Base-by-base conservation (phyloP, 2,888 invertebrate genomes). In the Smittia sp. region DNA sequence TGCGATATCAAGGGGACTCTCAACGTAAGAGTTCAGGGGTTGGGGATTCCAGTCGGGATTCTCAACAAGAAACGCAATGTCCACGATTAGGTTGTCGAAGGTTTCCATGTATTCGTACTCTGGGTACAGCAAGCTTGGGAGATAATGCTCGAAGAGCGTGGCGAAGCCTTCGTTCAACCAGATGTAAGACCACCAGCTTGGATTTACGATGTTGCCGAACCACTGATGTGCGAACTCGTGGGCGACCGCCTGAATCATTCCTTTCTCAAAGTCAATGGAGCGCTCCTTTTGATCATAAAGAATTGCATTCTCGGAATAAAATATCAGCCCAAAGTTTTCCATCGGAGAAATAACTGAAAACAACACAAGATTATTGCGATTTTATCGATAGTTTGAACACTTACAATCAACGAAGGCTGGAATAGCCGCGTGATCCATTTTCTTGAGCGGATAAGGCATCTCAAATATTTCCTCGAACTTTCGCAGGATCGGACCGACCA, bases 271-370 rank as follows among this genome's bases (percentile, higher is more conserved):
- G 9, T 32, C 32, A 9, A 32, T 6, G 3, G 32, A 32, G 9
- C 4, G 4, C 3, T 6, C 4, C 18, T 20, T 6, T 46, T 38
- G 18, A n/a, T 41, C 32, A 9, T 39, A 25, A 1, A 68, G 46
- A 39, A 68, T 22, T 1, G 9, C 46, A n/a, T 54, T 74, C 77
- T 78, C 88, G 89, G 85, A 86, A 83, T 91, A 94, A 1, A 90
- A 90, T 20, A 93, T 88, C 20, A 93, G 81, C n/a, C 93, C 94
- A 92, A 93, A 93, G 79, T 94, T 94, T 79, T 94, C 93, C 93
- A 93, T 93, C 6, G 68, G 41, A 32, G 32, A 32, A 32, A 32
- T 32, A 6, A 32, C 32, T 32, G n/a, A n/a, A n/a, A n/a, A n/a
- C n/a, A n/a, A n/a, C n/a, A n/a, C n/a, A n/a, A n/a, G n/a, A n/a